Evolutionary conservation across 2,888 invertebrate genomes (phyloP), one percentile per base, ranked within the genome.

Genomic region (Caenorhabditis panamensis): DNA sequence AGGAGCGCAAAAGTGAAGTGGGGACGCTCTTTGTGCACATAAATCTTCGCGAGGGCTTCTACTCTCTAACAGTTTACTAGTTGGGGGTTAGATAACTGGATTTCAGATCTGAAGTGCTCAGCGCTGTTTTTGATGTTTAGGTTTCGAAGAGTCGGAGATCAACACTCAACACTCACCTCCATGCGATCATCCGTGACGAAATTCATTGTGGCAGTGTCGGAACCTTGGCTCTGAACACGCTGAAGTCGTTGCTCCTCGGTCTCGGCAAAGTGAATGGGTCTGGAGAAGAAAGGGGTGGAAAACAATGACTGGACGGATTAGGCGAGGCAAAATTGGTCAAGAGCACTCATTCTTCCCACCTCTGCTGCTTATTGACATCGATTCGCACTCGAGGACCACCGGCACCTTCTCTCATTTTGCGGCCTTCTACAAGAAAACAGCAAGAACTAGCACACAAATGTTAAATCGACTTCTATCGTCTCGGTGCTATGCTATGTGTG

Each of bases 111-210:
- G 51, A 51, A 61, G 69, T 69, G 31, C 31, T 51, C 20, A 56
- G 37, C 22, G n/a, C 41, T 41, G 13, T 41, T 41, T 41, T 11
- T 18, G 18, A 1, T 18, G 47, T 47, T 47, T 18, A 47, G 47
- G n/a, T 66, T 36, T 28, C 20, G 6, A 24, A 28, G 6, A 26
- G 28, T 44, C 36, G 31, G 5, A 31, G 31, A 61, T n/a, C n/a
- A n/a, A n/a, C n/a, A n/a, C n/a, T n/a, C n/a, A n/a, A 22, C 20
- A 61, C 82, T 62, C 36, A 84, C 84, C 66, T 82, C 75, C 69
- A 86, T 75, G 9, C 89, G 62, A 79, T 89, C 89, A 79, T 89
- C 89, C 24, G 87, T 86, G n/a, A 88, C 84, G 67, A 90, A 90
- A 63, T 90, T 82, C 82, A 90, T 88, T n/a, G 87, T 87, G 26